Conservation (phyloP, 2,113 vertebrate genomes). For the Passer domesticus region DNA sequence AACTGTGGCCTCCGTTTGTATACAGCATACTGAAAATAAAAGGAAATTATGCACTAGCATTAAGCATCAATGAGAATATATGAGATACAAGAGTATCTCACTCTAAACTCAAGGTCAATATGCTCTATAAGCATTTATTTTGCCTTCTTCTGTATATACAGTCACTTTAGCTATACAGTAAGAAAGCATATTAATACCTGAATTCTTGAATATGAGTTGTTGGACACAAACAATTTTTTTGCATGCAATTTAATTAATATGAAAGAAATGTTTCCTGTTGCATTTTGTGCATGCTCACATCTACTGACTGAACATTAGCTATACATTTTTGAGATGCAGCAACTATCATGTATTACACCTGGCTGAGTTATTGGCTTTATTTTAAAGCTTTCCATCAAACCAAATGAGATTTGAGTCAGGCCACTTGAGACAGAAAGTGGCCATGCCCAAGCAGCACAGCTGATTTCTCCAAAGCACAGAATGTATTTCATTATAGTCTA, state of each 20-base stretch:
- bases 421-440: background rate
- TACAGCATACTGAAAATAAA: background rate
- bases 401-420: background rate
- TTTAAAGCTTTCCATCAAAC: background rate
- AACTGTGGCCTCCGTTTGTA: background rate
- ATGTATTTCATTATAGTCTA: background rate
- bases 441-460: background rate
- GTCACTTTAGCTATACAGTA: background rate
- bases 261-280: background rate
- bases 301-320: accelerated
- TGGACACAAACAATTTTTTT: background rate
- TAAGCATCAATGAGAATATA: background rate
- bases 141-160: background rate
- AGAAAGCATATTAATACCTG: background rate
- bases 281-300: background rate
- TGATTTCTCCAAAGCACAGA: background rate
- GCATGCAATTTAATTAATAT: background rate
- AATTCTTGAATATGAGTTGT: background rate
- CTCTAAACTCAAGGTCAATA: background rate
- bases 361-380: background rate
- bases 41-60: background rate
- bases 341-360: background rate
- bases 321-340: background rate
- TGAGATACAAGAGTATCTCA: background rate
- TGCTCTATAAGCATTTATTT: background rate